These are phyloP conservation scores for Asteroscopus sphinx DNA, from an alignment of 2,888 invertebrate genomes.

Conservation along the genomic window DNA sequence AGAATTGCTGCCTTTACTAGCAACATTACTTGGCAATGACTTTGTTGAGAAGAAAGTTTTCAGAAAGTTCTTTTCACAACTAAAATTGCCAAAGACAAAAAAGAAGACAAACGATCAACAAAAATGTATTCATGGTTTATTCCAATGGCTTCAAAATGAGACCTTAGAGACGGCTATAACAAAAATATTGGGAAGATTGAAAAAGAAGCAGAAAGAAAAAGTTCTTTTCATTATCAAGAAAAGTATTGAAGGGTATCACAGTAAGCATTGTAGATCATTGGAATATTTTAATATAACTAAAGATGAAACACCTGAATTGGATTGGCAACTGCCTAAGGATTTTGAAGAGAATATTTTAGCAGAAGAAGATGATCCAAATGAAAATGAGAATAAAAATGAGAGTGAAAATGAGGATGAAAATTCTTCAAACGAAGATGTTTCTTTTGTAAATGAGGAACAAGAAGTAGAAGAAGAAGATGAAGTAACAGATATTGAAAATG, in stretches of 20 bases:
- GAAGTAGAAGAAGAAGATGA: slow-evolving; percentile 49
- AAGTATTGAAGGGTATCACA: slow-evolving; percentile 91
- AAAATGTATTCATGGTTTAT: slow-evolving; percentile 91
- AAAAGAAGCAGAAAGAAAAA: slow-evolving; percentile 86
- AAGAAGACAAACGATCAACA: slow-evolving; percentile 91
- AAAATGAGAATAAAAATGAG: slow-evolving; percentile 42
- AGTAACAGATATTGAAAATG: slow-evolving; percentile 46
- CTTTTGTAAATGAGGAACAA: slow-evolving; percentile 53
- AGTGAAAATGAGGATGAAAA: slow-evolving; percentile 50
- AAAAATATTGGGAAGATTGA: slow-evolving; percentile 91
- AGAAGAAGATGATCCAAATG: slow-evolving; percentile 38
- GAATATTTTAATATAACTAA: slow-evolving; percentile 86
- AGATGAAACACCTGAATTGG: slow-evolving; percentile 38
- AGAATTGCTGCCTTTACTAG: slow-evolving; percentile 93
- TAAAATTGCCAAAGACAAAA: slow-evolving; percentile 90
- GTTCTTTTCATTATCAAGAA: slow-evolving; percentile 90
- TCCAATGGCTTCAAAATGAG: slow-evolving; percentile 94
- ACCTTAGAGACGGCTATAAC: slow-evolving; percentile 92
- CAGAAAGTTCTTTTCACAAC: slow-evolving; percentile 91
- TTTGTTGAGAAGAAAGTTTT: slow-evolving; percentile 93
- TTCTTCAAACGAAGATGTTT: slow-evolving; percentile 54
- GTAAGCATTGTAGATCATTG: slow-evolving; percentile 89
- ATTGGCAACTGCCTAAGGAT: slow-evolving; percentile 55
- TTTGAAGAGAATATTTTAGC: slow-evolving; percentile 52
- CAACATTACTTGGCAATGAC: slow-evolving; percentile 97